Percentiles rank a stretch among this genome's conserved stretches.
phyloP scores from a whole-genome alignment of 2,797 vertebrate species.

The Enteromius paludinosus region DNA sequence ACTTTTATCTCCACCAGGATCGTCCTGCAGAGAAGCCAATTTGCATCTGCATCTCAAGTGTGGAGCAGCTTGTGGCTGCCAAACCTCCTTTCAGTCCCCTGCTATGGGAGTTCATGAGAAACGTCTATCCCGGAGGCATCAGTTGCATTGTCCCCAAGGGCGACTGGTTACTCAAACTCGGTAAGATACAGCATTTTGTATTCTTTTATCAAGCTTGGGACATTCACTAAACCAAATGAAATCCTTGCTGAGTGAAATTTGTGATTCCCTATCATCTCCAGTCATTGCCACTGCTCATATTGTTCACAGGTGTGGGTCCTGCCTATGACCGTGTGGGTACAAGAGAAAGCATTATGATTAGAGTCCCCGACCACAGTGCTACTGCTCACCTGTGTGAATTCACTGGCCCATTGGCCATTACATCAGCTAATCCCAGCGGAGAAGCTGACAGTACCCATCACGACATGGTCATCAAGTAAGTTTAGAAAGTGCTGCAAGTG shows the following conservation, averaged over 20 bases:
- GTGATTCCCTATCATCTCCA: neutral
- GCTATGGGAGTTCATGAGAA: conserved; percentile 91
- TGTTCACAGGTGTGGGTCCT: conserved; percentile 80
- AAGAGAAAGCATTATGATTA: conserved; percentile 90
- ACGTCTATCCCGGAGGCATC: conserved; percentile 88
- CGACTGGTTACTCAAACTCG: conserved; percentile 86
- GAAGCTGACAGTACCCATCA: conserved; percentile 90
- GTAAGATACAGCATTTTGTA: conserved; percentile 66
- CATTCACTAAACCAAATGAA: neutral
- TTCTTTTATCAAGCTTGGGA: neutral
- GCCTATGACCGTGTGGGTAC: conserved; percentile 88
- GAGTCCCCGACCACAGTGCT: conserved; percentile 88
- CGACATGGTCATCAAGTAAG: conserved; percentile 88
- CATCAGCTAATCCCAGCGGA: conserved; percentile 90
- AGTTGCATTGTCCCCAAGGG: conserved; percentile 91
- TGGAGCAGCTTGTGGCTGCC: conserved; percentile 85
- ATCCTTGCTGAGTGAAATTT: neutral
- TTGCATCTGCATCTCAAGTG: conserved; percentile 89
- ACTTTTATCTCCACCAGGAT: conserved; percentile 72
- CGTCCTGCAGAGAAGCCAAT: conserved; percentile 90
- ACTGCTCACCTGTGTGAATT: conserved; percentile 85
- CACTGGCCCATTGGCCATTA: conserved; percentile 88
- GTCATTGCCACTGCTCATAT: neutral
- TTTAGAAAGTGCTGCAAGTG: neutral
- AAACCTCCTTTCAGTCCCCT: conserved; percentile 88